These are phyloP conservation scores for Pterobdella sp. DNA, from an alignment of 2,888 invertebrate species.

Conservation along the genomic window DNA sequence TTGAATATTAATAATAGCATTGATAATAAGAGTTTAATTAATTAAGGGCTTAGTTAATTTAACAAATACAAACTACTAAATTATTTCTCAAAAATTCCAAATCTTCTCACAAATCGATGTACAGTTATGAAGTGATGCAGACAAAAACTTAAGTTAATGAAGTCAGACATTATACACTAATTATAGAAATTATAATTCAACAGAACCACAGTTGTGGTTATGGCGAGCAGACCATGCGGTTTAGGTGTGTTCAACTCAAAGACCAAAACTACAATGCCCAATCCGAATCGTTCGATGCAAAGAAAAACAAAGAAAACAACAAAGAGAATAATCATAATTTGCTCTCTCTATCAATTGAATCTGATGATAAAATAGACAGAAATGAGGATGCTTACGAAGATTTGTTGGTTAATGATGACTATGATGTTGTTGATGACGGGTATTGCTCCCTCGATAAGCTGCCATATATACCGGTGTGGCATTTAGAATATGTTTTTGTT, in stretches of 20 bases:
- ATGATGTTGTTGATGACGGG: neutral
- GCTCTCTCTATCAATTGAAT: too few relatives aligned
- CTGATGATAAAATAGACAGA: neutral
- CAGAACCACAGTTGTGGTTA: slow-evolving; percentile 19
- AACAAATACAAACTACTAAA: too few relatives aligned
- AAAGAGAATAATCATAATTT: neutral
- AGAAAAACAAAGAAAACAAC: neutral
- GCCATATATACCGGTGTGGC: neutral
- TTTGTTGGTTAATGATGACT: neutral
- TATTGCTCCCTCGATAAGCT: neutral
- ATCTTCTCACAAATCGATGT: too few relatives aligned
- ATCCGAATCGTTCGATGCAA: neutral
- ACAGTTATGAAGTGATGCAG: too few relatives aligned
- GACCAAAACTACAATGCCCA: neutral
- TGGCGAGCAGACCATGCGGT: neutral
- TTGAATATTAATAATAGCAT: too few relatives aligned
- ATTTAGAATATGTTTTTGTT: too few relatives aligned
- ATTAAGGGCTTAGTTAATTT: too few relatives aligned
- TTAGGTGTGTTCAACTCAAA: slow-evolving; percentile 7
- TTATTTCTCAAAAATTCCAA: too few relatives aligned
- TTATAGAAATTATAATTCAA: too few relatives aligned
- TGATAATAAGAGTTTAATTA: too few relatives aligned
- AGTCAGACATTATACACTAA: too few relatives aligned
- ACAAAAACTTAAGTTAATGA: too few relatives aligned
- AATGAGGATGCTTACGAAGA: neutral